A percentile compares a stretch with the other conserved stretches of the same genome.
These are phyloP conservation scores for Aplidium turbinatum DNA, from an alignment of 23 tunicate genomes.

Conservation along the genomic window DNA sequence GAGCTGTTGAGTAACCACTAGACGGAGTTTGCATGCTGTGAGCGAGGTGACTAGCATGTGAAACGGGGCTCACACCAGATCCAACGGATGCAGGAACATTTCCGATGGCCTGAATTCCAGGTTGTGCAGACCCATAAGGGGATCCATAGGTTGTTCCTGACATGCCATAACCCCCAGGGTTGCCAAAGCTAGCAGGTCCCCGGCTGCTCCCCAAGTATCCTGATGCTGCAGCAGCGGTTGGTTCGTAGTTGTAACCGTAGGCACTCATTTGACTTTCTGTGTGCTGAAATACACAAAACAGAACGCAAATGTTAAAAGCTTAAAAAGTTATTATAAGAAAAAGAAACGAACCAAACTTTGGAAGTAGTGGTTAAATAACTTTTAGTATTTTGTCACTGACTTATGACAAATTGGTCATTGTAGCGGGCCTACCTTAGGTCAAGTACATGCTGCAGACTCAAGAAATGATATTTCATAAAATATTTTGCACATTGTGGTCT, in stretches of 20 bases:
- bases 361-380: too few relatives aligned
- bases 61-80: conserved; percentile 84
- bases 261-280: conserved; percentile 94
- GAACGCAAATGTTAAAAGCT: not conserved
- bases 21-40: conserved; percentile 47
- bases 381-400: too few relatives aligned
- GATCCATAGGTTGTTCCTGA: conserved; percentile 73
- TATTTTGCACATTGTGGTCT: too few relatives aligned
- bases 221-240: conserved; percentile 78
- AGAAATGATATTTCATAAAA: too few relatives aligned
- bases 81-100: conserved; percentile 57
- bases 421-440: too few relatives aligned
- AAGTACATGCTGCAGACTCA: too few relatives aligned
- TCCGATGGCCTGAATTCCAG: conserved; percentile 64
- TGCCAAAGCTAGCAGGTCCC: conserved; percentile 82
- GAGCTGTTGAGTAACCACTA: conserved; percentile 53
- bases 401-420: too few relatives aligned
- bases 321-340: not conserved
- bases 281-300: conserved; percentile 60
- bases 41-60: conserved; percentile 51
- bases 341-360: too few relatives aligned
- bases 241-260: conserved; percentile 88
- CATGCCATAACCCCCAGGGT: conserved; percentile 77
- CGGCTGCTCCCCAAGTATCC: conserved; percentile 78
- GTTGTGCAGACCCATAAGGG: conserved; percentile 69